Evolutionary conservation across 2,797 vertebrate species (phyloP).

Genomic region (Ctenosaura bakeri): DNA sequence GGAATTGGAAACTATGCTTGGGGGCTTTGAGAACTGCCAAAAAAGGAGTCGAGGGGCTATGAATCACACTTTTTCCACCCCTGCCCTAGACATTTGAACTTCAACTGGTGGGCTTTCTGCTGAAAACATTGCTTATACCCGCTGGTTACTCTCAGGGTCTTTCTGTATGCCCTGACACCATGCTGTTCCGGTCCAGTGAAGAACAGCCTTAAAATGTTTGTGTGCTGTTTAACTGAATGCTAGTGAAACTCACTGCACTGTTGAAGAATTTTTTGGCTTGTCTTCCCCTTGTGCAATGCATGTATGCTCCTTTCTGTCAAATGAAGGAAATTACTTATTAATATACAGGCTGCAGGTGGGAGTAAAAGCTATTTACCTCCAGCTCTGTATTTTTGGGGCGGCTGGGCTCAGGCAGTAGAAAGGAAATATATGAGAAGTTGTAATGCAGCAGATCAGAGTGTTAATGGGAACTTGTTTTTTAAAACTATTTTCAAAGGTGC

Average conservation of each 20-base stretch:
- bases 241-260: not conserved
- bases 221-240: not conserved
- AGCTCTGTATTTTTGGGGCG: no score
- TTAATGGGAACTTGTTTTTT: conserved; percentile 9
- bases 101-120: not conserved
- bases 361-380: not conserved
- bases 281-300: not conserved
- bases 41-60: no score
- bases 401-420: not conserved
- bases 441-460: not conserved
- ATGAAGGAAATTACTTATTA: not conserved
- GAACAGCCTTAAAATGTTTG: not conserved
- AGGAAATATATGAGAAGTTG: not conserved
- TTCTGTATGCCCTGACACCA: not conserved
- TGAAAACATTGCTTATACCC: not conserved
- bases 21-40: no score
- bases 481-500: not conserved
- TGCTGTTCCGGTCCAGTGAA: not conserved
- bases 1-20: no score
- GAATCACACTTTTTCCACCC: no score
- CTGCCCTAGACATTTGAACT: no score
- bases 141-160: not conserved
- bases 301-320: not conserved
- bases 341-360: not conserved
- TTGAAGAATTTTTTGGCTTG: no score